These are phyloP conservation scores for Eupithecia abbreviata DNA, from an alignment of 2,888 invertebrate genomes.

Conservation along the genomic window DNA sequence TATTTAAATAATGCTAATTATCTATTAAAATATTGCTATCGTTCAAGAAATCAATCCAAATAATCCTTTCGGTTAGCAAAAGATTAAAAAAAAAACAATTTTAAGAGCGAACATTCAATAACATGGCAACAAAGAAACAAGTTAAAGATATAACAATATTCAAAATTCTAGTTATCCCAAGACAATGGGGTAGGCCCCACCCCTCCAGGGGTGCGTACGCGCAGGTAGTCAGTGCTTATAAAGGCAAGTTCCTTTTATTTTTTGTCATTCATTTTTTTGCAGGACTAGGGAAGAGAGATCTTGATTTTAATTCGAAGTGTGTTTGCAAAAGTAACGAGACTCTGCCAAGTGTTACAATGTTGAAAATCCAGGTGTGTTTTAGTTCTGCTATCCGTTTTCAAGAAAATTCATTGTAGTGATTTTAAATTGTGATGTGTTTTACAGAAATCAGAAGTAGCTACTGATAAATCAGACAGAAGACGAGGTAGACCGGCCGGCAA, in stretches of 20 bases:
- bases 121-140: conserved; percentile 22
- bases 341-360: conserved; percentile 10
- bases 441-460: conserved; percentile 28
- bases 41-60: neutral
- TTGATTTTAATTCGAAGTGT: conserved; percentile 26
- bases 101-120: neutral
- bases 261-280: conserved; percentile 35
- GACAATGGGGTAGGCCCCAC: conserved; percentile 39
- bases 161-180: conserved; percentile 30
- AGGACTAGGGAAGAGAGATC: conserved; percentile 15
- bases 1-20: too few relatives aligned
- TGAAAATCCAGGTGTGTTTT: conserved; percentile 27
- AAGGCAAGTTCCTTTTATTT: conserved; percentile 21
- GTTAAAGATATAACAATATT: conserved; percentile 25
- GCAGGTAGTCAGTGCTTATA: conserved; percentile 38
- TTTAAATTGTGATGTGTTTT: conserved; percentile 14
- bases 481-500: conserved; percentile 60
- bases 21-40: neutral
- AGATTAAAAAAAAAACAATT: neutral
- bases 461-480: conserved; percentile 39
- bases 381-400: neutral
- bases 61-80: neutral
- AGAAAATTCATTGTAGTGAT: neutral
- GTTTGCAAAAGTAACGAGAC: conserved; percentile 13
- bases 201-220: conserved; percentile 36